Evolutionary conservation across 2,888 invertebrate genomes (phyloP).

Genomic region (Dicranocentrus wangi): DNA sequence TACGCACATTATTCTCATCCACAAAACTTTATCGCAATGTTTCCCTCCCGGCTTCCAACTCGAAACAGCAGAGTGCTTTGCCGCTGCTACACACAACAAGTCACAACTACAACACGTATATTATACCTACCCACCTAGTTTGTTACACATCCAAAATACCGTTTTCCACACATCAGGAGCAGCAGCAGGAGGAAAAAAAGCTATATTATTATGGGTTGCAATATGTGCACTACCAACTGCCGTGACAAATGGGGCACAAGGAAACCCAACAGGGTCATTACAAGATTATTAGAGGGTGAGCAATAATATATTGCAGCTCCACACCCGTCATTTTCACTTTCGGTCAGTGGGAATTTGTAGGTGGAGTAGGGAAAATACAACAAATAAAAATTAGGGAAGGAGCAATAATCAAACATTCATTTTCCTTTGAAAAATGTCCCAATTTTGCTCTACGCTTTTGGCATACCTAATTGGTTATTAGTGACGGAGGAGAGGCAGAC

Average conservation of each 20-base stretch:
- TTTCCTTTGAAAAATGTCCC: conserved; percentile 52
- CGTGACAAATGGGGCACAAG: conserved; percentile 54
- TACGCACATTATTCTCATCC: conserved; percentile 44
- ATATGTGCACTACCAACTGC: conserved; percentile 31
- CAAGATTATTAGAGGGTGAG: conserved; percentile 55
- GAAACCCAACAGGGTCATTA: conserved; percentile 63
- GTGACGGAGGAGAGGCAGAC: not conserved
- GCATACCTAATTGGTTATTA: conserved; percentile 46
- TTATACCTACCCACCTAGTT: too few relatives aligned
- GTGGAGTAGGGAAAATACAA: not conserved
- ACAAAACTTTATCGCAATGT: conserved; percentile 11
- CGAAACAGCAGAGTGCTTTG: too few relatives aligned
- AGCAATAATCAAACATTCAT: conserved; percentile 39
- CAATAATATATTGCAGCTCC: conserved; percentile 38
- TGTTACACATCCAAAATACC: not conserved
- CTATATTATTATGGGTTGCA: not conserved
- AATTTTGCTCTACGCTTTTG: conserved; percentile 44
- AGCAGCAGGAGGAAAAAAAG: not conserved
- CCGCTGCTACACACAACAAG: too few relatives aligned
- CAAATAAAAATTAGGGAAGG: conserved; percentile 21
- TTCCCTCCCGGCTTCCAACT: not conserved
- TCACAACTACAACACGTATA: conserved; percentile 6
- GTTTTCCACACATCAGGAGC: not conserved
- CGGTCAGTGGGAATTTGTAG: conserved; percentile 1
- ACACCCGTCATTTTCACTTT: conserved; percentile 51